Conservation (phyloP, 2,113 vertebrate species). For the Psammodynastes pulverulentus region DNA sequence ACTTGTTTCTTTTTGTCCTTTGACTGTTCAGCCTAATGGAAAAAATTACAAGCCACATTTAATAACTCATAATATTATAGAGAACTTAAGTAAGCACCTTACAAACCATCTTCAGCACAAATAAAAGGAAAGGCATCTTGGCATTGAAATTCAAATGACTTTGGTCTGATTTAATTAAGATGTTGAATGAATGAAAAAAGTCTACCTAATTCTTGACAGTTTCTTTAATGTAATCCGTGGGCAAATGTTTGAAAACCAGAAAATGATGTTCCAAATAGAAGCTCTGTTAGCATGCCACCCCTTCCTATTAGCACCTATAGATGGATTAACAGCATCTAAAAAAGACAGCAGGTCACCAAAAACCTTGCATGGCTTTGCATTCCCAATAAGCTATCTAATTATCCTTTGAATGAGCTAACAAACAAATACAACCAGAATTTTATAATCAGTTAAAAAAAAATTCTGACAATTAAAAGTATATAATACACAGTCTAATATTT, state of each 20-base stretch:
- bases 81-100: neutral
- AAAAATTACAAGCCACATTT: neutral
- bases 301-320: neutral
- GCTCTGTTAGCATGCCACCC: neutral
- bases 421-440: neutral
- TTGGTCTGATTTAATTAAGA: neutral
- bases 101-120: slow-evolving; percentile 12
- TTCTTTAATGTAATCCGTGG: neutral
- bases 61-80: fast-evolving
- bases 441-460: neutral
- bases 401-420: neutral
- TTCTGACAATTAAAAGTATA: neutral
- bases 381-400: neutral
- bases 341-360: neutral
- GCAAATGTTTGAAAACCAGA: neutral
- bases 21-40: slow-evolving; percentile 76
- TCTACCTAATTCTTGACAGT: neutral
- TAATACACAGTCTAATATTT: neutral
- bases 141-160: neutral
- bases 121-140: neutral
- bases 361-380: neutral
- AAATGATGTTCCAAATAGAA: neutral
- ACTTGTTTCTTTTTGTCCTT: slow-evolving; percentile 77
- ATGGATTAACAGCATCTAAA: neutral
- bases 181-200: neutral